phyloP scores from a whole-genome alignment of 2,888 invertebrate genomes.

The Platycheirus albimanus region DNA sequence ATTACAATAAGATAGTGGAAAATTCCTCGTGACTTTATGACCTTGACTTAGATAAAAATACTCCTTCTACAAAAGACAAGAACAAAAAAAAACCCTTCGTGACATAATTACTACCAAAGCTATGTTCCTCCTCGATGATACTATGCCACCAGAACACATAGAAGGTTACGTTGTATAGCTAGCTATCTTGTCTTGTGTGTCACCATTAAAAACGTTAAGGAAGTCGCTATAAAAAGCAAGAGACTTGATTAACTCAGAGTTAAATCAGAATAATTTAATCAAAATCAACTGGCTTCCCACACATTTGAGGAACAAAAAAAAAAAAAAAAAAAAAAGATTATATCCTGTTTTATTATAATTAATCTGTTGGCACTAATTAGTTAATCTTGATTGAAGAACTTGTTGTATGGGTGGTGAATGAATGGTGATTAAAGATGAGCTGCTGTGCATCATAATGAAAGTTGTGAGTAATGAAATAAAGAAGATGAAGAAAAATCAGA shows the following conservation, averaged over 20 bases:
- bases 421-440: not conserved
- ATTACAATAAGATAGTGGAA: not conserved
- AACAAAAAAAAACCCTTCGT: constrained; percentile 11
- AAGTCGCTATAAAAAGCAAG: constrained; percentile 43
- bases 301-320: constrained; percentile 1
- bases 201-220: constrained; percentile 51
- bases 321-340: too few species aligned
- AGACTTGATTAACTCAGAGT: constrained; percentile 43
- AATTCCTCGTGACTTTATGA: too few species aligned
- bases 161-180: not conserved
- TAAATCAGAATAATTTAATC: constrained; percentile 40
- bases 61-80: too few species aligned
- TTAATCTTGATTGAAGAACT: constrained; percentile 8
- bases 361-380: constrained; percentile 25
- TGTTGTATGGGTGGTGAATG: not conserved
- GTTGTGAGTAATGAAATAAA: not conserved
- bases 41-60: constrained; percentile 15
- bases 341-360: constrained; percentile 26
- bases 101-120: constrained; percentile 60
- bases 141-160: constrained; percentile 7
- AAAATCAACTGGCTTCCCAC: constrained; percentile 9
- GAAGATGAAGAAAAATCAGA: too few species aligned
- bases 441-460: constrained; percentile 15
- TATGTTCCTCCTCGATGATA: not conserved
- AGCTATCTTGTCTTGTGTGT: not conserved